phyloP scores from a whole-genome alignment of 1,140 invertebrate species.

The Ceratitis capitata region DNA sequence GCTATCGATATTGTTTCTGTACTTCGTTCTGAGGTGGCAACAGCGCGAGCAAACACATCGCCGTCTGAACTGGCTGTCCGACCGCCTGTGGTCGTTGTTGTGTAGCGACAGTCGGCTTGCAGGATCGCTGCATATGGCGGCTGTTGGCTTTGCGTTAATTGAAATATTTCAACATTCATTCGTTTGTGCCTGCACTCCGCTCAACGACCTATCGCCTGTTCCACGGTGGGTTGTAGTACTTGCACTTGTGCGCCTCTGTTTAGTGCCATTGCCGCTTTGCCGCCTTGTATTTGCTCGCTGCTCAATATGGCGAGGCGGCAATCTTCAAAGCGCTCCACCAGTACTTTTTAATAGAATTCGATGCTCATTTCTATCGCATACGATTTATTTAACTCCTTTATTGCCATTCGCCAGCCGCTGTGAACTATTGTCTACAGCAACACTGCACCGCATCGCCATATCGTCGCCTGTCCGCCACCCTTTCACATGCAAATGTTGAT shows the following conservation, averaged over 20 bases:
- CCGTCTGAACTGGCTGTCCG: neutral
- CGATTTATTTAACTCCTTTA: constrained; percentile 60
- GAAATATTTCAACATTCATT: constrained; percentile 61
- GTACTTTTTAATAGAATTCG: constrained; percentile 60
- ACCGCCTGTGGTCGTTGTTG: constrained; percentile 15
- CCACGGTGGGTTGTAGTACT: neutral
- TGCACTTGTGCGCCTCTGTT: neutral
- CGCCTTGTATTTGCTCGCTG: neutral
- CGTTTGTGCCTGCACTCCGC: neutral
- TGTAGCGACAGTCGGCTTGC: neutral
- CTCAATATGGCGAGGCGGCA: constrained; percentile 44
- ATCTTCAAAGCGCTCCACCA: constrained; percentile 53
- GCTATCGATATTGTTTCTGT: neutral
- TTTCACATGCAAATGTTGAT: neutral
- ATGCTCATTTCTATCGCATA: constrained; percentile 64
- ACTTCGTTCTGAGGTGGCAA: neutral
- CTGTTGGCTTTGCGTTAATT: constrained; percentile 57
- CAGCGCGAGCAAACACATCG: neutral
- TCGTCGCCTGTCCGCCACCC: neutral
- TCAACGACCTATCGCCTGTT: neutral
- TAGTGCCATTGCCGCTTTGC: neutral
- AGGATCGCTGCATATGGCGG: constrained; percentile 22
- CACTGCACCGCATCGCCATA: too few species aligned
- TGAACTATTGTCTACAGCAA: constrained; percentile 1
- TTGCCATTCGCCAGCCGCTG: constrained; percentile 28